Percentiles rank a stretch among this genome's conserved stretches.
Evolutionary conservation across 2,888 invertebrate genomes (phyloP).

Genomic region (Darwinula stevensoni): DNA sequence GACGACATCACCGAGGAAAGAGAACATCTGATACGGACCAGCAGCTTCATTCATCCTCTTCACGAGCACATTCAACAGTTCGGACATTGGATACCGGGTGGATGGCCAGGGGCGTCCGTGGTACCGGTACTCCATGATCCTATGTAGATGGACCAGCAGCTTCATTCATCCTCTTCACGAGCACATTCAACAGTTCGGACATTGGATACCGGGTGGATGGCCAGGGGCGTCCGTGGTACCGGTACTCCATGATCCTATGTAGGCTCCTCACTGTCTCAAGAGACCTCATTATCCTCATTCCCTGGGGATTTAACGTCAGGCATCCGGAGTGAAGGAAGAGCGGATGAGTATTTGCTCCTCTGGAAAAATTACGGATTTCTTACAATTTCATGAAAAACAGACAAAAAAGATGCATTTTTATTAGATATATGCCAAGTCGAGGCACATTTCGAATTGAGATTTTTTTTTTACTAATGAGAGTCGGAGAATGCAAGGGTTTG

Average conservation of each 20-base stretch:
- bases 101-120: constrained; percentile 17
- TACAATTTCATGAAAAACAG: no score
- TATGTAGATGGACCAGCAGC: constrained; percentile 18
- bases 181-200: constrained; percentile 13
- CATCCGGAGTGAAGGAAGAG: no score
- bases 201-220: constrained; percentile 13
- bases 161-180: constrained; percentile 18
- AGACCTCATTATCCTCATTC: no score
- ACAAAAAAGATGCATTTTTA: no score
- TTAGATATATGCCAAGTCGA: no score
- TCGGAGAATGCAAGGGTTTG: no score
- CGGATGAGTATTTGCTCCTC: no score
- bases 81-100: constrained; percentile 10
- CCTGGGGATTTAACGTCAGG: no score
- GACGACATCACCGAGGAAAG: constrained; percentile 16
- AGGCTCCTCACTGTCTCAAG: constrained; percentile 17
- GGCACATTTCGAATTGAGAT: no score
- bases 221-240: constrained; percentile 16
- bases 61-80: constrained; percentile 15
- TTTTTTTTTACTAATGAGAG: no score
- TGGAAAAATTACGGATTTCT: no score
- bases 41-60: constrained; percentile 19
- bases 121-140: constrained; percentile 16
- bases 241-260: constrained; percentile 16
- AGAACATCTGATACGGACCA: constrained; percentile 19